Evolutionary conservation across 1,140 invertebrate genomes (phyloP).

Genomic region (Phthorimaea operculella): DNA sequence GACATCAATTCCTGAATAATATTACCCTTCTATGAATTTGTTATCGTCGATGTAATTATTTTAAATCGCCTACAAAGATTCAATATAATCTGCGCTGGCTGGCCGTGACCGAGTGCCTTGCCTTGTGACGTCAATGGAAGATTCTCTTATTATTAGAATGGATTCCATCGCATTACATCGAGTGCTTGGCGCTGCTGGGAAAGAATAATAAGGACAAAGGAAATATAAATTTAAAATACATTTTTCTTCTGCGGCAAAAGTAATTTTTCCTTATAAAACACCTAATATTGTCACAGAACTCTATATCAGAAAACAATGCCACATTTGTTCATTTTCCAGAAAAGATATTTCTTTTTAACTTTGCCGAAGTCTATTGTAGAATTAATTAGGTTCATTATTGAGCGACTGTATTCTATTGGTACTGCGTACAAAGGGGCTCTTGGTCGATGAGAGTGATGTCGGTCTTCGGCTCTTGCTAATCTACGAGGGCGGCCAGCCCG

Average conservation of each 20-base stretch:
- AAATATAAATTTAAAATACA: neutral
- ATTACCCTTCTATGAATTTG: conserved; percentile 6
- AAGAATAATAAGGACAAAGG: neutral
- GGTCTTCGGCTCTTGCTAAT: conserved; percentile 16
- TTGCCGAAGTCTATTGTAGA: neutral
- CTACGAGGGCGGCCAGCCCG: conserved; percentile 15
- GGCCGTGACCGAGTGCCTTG: neutral
- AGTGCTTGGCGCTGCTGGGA: neutral
- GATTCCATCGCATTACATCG: neutral
- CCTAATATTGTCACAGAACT: too few relatives aligned
- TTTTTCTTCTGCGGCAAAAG: neutral
- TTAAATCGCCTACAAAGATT: neutral
- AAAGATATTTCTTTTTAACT: neutral
- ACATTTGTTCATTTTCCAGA: too few relatives aligned
- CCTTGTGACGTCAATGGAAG: neutral
- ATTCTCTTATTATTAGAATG: neutral
- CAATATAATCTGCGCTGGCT: neutral
- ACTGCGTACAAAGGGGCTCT: neutral
- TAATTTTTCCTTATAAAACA: too few relatives aligned
- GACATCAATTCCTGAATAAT: conserved; percentile 11
- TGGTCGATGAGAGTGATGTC: conserved; percentile 14
- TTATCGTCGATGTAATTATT: neutral
- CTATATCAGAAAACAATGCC: too few relatives aligned
- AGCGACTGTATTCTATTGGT: neutral
- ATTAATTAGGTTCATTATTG: neutral